Percentiles rank a stretch among this genome's conserved stretches.
These are phyloP conservation scores for Lichenostomus cassidix DNA, from an alignment of 2,113 vertebrate species.

Conservation along the genomic window DNA sequence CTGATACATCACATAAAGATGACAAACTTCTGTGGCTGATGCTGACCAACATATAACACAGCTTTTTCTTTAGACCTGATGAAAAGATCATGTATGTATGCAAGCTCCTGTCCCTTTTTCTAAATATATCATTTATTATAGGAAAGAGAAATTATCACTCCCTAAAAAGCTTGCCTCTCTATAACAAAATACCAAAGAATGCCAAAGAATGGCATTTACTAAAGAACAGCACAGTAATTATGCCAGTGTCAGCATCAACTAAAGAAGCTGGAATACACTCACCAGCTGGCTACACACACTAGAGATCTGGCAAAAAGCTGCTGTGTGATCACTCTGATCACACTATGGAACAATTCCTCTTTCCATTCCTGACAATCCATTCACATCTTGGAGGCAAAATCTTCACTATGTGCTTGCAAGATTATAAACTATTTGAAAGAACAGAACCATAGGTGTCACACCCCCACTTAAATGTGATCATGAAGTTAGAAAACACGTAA, in stretches of 20 bases:
- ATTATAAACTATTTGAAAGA: neutral
- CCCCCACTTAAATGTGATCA: neutral
- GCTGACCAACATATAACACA: rapidly evolving
- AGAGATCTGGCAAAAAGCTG: neutral
- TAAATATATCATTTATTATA: neutral
- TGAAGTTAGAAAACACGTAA: neutral
- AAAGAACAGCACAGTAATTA: neutral
- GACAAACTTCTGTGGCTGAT: neutral
- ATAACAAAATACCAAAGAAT: neutral
- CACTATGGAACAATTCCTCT: neutral
- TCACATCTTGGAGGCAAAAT: neutral
- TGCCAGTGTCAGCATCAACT: neutral
- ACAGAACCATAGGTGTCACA: rapidly evolving
- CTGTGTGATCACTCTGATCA: rapidly evolving
- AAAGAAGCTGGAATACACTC: neutral
- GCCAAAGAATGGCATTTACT: neutral
- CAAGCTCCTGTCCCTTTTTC: neutral
- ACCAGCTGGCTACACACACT: neutral
- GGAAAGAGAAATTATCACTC: neutral
- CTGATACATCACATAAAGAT: neutral
- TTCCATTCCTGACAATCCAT: neutral
- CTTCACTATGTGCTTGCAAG: neutral
- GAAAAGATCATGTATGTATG: neutral
- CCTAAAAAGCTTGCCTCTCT: neutral
- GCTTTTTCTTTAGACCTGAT: neutral